A percentile compares a stretch with the other conserved stretches of the same genome.
Conservation (phyloP, 1,140 invertebrate species). For the Brachionus paranguensis region DNA sequence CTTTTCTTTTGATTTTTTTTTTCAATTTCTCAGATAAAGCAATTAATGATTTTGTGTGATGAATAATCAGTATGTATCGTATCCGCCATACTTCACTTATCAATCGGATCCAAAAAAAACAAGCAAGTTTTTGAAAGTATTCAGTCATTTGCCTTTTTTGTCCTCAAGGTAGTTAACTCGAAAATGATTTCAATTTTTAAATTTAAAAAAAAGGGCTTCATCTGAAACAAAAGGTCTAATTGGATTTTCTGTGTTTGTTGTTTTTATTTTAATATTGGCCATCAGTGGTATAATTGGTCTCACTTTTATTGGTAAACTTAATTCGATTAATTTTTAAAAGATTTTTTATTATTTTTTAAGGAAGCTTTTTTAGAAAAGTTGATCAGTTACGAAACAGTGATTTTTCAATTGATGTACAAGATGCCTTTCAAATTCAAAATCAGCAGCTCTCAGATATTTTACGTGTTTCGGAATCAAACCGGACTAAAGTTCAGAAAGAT, state of each 20-base stretch:
- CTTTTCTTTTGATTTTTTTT: not conserved
- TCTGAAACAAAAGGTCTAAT: not conserved
- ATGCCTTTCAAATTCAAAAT: slow-evolving; percentile 13
- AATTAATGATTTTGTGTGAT: not conserved
- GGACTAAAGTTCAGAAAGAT: not conserved
- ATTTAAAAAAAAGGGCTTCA: not conserved
- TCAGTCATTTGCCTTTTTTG: slow-evolving; percentile 2
- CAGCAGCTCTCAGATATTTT: not conserved
- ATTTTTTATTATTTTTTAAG: not conserved
- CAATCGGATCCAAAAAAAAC: not conserved
- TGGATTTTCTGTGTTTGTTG: not conserved
- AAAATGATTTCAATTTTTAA: not conserved
- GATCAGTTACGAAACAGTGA: not conserved
- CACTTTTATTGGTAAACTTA: not conserved
- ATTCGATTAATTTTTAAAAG: not conserved
- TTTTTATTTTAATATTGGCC: not conserved
- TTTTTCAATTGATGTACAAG: slow-evolving; percentile 37
- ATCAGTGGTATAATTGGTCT: not conserved
- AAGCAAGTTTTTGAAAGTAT: not conserved
- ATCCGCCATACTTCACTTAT: not conserved
- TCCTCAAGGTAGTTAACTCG: not conserved
- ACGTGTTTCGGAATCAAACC: not conserved
- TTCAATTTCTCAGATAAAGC: not conserved
- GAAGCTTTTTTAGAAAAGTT: not conserved
- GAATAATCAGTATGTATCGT: not conserved